phyloP scores from a whole-genome alignment of 2,888 invertebrate genomes.

The Alloplasta piceator region DNA sequence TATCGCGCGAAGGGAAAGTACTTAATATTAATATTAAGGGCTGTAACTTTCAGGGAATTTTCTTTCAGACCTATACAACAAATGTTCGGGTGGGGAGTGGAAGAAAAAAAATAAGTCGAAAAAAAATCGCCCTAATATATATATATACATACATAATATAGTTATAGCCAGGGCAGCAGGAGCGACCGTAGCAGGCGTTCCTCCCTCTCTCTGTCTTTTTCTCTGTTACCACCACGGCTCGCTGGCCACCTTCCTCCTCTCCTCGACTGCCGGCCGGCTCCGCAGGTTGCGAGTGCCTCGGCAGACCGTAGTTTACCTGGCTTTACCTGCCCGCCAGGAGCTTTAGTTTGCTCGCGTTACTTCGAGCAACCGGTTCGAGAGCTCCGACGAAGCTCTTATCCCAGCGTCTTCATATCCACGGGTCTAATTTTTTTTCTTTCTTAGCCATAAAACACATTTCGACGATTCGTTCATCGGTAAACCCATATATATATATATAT shows the following conservation, averaged over 20 bases:
- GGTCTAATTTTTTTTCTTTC: not conserved
- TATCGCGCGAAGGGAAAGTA: too few species aligned
- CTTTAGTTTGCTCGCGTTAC: slow-evolving; percentile 83
- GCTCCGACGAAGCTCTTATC: slow-evolving; percentile 63
- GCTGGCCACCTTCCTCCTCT: slow-evolving; percentile 69
- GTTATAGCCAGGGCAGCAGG: slow-evolving; percentile 45
- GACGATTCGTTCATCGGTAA: slow-evolving; percentile 6
- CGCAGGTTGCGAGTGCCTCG: slow-evolving; percentile 74
- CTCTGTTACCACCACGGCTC: slow-evolving; percentile 76
- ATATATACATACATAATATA: slow-evolving; percentile 8
- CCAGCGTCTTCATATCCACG: slow-evolving; percentile 22
- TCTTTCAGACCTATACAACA: too few species aligned
- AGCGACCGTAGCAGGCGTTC: slow-evolving; percentile 57
- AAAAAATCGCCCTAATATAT: too few species aligned
- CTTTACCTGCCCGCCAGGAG: slow-evolving; percentile 81
- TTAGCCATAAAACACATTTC: not conserved
- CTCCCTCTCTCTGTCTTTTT: slow-evolving; percentile 31
- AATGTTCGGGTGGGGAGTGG: too few species aligned
- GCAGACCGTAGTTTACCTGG: slow-evolving; percentile 80
- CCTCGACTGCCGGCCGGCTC: slow-evolving; percentile 63
- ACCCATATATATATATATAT: not conserved
- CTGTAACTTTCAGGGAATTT: too few species aligned
- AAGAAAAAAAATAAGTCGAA: too few species aligned
- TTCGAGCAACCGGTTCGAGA: slow-evolving; percentile 82
- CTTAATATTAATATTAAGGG: too few species aligned